Evolutionary conservation across 2,888 invertebrate genomes (phyloP).

Genomic region (Lasioglossum malachurum): DNA sequence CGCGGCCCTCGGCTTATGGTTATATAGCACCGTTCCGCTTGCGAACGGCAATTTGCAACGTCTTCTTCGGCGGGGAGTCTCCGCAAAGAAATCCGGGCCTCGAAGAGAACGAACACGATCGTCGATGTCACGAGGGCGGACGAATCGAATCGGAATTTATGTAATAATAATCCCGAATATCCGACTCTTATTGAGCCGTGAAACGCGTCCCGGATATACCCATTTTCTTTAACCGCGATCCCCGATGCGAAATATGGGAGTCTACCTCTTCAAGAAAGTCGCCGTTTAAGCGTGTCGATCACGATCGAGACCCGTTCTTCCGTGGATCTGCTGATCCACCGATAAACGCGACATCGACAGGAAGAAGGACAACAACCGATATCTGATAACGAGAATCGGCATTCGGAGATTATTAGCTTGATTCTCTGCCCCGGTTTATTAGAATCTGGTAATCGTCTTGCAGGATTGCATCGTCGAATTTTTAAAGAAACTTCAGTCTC

Average conservation of each 20-base stretch:
- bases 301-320: not conserved
- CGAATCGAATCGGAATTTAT: conserved; percentile 35
- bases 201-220: not conserved
- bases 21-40: conserved; percentile 18
- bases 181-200: not conserved
- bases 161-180: conserved; percentile 7
- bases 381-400: not conserved
- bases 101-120: not conserved
- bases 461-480: not conserved
- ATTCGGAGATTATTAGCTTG: not conserved
- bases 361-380: not conserved
- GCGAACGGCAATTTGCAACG: conserved; percentile 39
- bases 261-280: not conserved
- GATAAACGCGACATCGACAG: not conserved
- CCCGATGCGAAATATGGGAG: not conserved
- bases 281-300: not conserved
- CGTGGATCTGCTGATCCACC: not conserved
- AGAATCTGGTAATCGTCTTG: not conserved
- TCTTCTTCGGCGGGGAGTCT: conserved; percentile 14
- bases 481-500: no score
- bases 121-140: not conserved
- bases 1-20: conserved; percentile 48
- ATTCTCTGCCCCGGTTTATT: not conserved
- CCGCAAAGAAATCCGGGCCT: conserved; percentile 19
- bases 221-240: not conserved